Evolutionary conservation across 2,113 vertebrate species (phyloP).

Genomic region (Saguinus midas): DNA sequence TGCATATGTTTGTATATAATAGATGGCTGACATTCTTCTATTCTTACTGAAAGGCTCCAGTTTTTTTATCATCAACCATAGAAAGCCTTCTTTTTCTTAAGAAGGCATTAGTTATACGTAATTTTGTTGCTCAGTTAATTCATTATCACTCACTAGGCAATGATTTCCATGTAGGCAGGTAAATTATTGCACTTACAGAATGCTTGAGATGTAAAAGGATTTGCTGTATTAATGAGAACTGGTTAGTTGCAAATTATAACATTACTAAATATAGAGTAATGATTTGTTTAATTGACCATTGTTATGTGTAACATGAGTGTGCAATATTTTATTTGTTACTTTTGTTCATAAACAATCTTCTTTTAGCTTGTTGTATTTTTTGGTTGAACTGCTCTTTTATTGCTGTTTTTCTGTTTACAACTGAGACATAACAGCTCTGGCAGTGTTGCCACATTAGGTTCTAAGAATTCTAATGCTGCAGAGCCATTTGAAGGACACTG

Average conservation of each 20-base stretch:
- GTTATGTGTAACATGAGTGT: neutral
- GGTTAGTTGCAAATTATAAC: neutral
- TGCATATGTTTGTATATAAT: neutral
- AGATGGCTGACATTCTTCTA: neutral
- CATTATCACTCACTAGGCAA: neutral
- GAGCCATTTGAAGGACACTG: slow-evolving; percentile 44
- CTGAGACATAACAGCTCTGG: neutral
- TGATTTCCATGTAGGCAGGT: neutral
- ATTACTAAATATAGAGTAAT: neutral
- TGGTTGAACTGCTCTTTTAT: neutral
- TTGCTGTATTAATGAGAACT: neutral
- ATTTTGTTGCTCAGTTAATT: neutral
- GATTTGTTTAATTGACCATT: neutral
- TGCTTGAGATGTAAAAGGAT: neutral
- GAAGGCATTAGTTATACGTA: neutral
- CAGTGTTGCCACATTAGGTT: neutral
- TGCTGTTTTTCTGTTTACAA: neutral
- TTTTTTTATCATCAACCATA: neutral
- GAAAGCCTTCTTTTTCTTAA: neutral
- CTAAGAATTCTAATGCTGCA: slow-evolving; percentile 1
- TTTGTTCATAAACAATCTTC: neutral
- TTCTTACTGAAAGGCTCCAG: neutral
- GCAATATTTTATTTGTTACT: neutral
- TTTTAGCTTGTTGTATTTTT: neutral
- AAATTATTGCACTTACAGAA: neutral